Percentiles rank a stretch among this genome's conserved stretches.
phyloP scores from a whole-genome alignment of 2,113 vertebrate species.

The Acrocephalus arundinaceus region DNA sequence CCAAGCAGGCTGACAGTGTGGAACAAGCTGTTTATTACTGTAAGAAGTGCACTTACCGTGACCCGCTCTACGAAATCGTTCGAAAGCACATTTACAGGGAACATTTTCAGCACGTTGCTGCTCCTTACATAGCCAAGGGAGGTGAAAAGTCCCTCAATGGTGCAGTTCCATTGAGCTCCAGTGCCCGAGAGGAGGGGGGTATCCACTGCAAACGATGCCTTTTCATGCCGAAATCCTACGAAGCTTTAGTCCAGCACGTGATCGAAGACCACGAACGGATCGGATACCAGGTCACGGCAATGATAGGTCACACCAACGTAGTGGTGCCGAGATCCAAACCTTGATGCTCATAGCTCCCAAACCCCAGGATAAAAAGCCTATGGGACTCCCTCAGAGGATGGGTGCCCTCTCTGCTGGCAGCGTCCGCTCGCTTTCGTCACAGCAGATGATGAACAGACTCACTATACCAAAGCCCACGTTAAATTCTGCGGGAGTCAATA shows the following conservation, averaged over 20 bases:
- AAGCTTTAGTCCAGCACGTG: conserved; percentile 96
- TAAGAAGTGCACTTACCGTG: conserved; percentile 99
- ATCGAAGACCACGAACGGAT: conserved; percentile 97
- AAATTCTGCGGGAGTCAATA: conserved; percentile 81
- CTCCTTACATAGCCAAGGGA: conserved; percentile 92
- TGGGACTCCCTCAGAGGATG: conserved; percentile 89
- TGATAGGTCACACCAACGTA: conserved; percentile 98
- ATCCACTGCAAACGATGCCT: conserved; percentile 98
- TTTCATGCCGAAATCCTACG: conserved; percentile 95
- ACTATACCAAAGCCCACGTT: conserved; percentile 90
- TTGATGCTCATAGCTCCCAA: conserved; percentile 91
- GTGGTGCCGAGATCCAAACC: conserved; percentile 94
- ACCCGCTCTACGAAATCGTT: conserved; percentile 97
- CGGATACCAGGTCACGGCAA: conserved; percentile 97
- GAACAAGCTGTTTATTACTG: conserved; percentile 99
- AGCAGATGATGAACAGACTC: conserved; percentile 88
- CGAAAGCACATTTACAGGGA: conserved; percentile 99
- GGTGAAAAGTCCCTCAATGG: conserved; percentile 91
- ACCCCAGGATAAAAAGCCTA: conserved; percentile 87
- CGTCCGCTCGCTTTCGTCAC: conserved; percentile 83
- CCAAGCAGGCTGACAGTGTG: conserved; percentile 87
- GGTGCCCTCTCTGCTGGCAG: conserved; percentile 83
- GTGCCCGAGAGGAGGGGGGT: conserved; percentile 82
- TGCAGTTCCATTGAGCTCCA: conserved; percentile 76
- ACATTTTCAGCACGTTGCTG: conserved; percentile 98